Conservation (phyloP, 2,113 vertebrate genomes). For the Semnornis frantzii region DNA sequence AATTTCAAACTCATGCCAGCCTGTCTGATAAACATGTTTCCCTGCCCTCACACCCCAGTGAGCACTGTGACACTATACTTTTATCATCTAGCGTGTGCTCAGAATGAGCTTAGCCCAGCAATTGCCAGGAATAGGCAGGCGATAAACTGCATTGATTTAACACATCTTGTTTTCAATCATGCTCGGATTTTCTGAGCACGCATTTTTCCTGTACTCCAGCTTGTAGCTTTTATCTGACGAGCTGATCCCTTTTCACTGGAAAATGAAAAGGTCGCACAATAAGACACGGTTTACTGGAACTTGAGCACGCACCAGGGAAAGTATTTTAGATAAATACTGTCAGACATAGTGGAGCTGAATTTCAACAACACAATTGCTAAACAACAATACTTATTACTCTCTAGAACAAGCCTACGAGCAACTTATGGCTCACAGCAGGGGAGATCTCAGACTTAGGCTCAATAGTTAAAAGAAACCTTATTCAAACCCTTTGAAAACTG, state of each 20-base stretch:
- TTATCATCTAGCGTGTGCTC: slow-evolving; percentile 85
- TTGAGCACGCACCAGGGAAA: slow-evolving; percentile 84
- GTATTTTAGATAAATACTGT: slow-evolving; percentile 91
- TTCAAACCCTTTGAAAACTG: slow-evolving; percentile 48
- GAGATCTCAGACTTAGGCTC: slow-evolving; percentile 46
- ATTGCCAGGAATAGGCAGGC: slow-evolving; percentile 86
- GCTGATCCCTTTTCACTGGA: slow-evolving; percentile 86
- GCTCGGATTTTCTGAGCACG: slow-evolving; percentile 87
- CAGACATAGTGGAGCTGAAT: slow-evolving; percentile 86
- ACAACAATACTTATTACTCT: slow-evolving; percentile 87
- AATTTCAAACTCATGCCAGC: slow-evolving; percentile 38
- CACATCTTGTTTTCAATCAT: slow-evolving; percentile 91
- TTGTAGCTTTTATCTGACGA: slow-evolving; percentile 89
- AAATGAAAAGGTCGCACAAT: slow-evolving; percentile 91
- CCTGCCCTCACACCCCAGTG: slow-evolving; percentile 75
- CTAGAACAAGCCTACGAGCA: slow-evolving; percentile 77
- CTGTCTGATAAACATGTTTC: slow-evolving; percentile 84
- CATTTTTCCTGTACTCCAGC: slow-evolving; percentile 85
- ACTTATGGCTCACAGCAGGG: slow-evolving; percentile 76
- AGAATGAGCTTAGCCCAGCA: slow-evolving; percentile 86
- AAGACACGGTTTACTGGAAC: slow-evolving; percentile 89
- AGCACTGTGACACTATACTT: slow-evolving; percentile 82
- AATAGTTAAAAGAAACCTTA: slow-evolving; percentile 51
- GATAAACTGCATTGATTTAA: slow-evolving; percentile 91
- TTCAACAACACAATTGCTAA: slow-evolving; percentile 84